A percentile compares a stretch with the other conserved stretches of the same genome.
These are phyloP conservation scores for Cremastinae sp. DNA, from an alignment of 2,888 invertebrate genomes.

Conservation along the genomic window DNA sequence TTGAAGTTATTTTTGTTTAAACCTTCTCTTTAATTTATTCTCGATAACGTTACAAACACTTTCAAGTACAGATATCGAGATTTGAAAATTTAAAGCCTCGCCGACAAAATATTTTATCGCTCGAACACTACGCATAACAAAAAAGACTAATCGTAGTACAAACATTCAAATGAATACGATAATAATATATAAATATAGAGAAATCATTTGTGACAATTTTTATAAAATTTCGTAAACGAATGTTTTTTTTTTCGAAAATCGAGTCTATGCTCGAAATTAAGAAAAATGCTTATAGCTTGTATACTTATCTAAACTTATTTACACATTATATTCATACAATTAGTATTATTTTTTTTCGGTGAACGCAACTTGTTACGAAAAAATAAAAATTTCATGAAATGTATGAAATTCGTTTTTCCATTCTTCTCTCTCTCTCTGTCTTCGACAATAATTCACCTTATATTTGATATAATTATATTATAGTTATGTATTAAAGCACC, in stretches of 20 bases:
- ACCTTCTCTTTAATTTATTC: background rate
- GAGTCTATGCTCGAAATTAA: background rate
- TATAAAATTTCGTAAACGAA: too few relatives aligned
- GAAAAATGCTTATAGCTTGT: background rate
- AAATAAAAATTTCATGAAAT: conserved; percentile 10
- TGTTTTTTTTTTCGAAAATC: conserved; percentile 5
- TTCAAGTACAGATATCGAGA: background rate
- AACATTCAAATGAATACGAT: background rate
- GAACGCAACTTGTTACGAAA: conserved; percentile 1
- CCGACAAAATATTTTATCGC: background rate
- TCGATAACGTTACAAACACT: too few relatives aligned
- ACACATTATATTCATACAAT: background rate
- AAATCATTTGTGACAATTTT: too few relatives aligned
- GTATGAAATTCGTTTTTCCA: background rate
- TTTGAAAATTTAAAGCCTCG: background rate
- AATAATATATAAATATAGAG: background rate
- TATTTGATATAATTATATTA: conserved; percentile 7
- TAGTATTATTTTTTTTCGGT: conserved; percentile 1
- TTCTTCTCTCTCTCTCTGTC: background rate
- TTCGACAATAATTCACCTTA: conserved; percentile 1
- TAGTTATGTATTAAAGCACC: conserved; percentile 42
- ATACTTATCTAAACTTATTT: background rate
- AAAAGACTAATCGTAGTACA: too few relatives aligned
- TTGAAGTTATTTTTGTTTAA: background rate
- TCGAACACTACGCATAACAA: background rate